Base-by-base conservation (phyloP, 2,797 vertebrate species). In the Trematomus bernacchii region DNA sequence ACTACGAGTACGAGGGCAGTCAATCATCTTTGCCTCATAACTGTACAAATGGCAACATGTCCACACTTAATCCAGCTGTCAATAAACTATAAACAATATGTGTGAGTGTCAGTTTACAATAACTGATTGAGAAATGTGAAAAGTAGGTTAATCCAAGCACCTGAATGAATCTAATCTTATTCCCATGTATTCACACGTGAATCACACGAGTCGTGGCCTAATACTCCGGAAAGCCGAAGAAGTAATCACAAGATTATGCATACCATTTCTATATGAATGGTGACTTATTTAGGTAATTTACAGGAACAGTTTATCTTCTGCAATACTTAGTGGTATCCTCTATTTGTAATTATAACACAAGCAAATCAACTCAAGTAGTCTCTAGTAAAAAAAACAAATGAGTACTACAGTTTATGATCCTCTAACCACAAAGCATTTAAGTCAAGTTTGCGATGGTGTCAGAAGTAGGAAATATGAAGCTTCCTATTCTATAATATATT, bases 1-100 rank as follows among this genome's bases (percentile, higher is more conserved):
- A 73, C 47, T 44, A 7, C 2, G 2, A 51, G 46, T 44, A 7
- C 2, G 2, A 51, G 46, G 12, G 43, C 50, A 70, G 51, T 77
- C 71, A 74, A 72, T 83, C 65, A 75, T 69, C 63, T 48, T 52
- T 1, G 21, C 51, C 48, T 54, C 58, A 21, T 64, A 73, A 61
- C 40, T 66, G 18, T 62, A 47, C 44, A 82, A 84, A 82, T 13
- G 6, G 33, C 3, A 60, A 48, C 47, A 19, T 48, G 59, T 67
- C 23, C 16, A 33, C 58, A 71, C 59, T 61, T 44, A 66, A 87
- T 83, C 33, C 12, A 66, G 21, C 40, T 27, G 74, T 65, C 53
- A 65, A 13, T 51, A 66, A 73, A 52, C 63, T 16, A 46, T 67
- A 57, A 71, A 70, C 52, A 61, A 51, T 3, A 7, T 13, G 3